Evolutionary conservation across 2,797 vertebrate genomes (phyloP).

Genomic region (Dermochelys coriacea): DNA sequence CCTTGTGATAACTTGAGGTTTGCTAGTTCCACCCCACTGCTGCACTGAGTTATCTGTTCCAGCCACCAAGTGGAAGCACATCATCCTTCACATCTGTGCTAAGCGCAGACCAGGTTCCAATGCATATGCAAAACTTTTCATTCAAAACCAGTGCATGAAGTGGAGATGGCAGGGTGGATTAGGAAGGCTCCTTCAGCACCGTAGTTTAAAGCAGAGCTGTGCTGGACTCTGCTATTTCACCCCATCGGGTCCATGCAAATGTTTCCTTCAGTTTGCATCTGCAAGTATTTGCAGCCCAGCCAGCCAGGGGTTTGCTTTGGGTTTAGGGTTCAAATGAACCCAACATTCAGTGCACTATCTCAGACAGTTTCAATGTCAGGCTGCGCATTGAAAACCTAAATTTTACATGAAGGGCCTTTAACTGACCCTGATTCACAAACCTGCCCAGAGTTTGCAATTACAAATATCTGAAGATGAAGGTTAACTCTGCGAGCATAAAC

Average conservation of each 20-base stretch:
- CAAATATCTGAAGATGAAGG: rapidly evolving
- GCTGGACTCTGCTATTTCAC: neutral
- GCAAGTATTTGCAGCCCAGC: neutral
- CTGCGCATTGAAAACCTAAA: neutral
- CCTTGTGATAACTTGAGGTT: too few relatives aligned
- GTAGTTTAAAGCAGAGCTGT: neutral
- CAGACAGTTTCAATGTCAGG: neutral
- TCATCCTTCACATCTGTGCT: neutral
- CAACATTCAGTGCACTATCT: rapidly evolving
- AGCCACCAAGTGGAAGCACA: neutral
- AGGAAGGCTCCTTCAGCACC: neutral
- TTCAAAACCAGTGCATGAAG: neutral
- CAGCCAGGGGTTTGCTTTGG: neutral
- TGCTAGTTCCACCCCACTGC: too few relatives aligned
- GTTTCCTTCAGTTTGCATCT: neutral
- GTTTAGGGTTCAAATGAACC: rapidly evolving
- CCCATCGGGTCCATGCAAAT: neutral
- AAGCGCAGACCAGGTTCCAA: too few relatives aligned
- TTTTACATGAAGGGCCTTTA: rapidly evolving
- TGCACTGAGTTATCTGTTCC: too few relatives aligned
- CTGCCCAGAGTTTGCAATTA: neutral
- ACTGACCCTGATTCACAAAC: rapidly evolving
- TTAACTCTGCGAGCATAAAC: neutral
- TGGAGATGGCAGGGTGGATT: neutral
- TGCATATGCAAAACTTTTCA: neutral